Evolutionary conservation across 2,113 vertebrate species (phyloP), one percentile per base, ranked within the genome.

Genomic region (Python bivittatus): DNA sequence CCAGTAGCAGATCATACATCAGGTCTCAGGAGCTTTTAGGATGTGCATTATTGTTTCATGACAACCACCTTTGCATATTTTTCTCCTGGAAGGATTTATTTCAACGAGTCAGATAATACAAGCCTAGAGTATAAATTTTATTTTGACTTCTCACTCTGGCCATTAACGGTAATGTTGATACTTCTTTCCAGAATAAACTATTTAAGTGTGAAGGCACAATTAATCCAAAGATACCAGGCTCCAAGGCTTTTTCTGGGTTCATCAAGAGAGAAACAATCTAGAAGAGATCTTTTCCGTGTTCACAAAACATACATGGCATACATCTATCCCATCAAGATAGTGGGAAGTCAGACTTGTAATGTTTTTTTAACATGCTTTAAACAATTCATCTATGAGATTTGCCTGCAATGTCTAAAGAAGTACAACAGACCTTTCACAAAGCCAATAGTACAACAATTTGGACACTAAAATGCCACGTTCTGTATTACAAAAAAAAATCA

Each of bases 1-100:
- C 3, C 12, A 42, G 1, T 0, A 90, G 27, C 22, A 96, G 91
- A 27, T 79, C 44, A 88, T 52, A 84, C 10, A 58, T 64, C 38
- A 89, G 38, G 56, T 29, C 53, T 56, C 27, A 53, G 85, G 58
- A 91, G 48, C 86, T 91, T 58, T 72, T 72, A 68, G 27, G 52
- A 48, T 48, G 33, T 27, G 86, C 79, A 57, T 86, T 93, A 91
- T 91, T 86, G 57, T 89, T 93, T 52, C 57, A 85, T 91, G 68
- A 88, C 44, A 93, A 93, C 79, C 58, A 48, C 27, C 53, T 60
- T 93, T 92, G 93, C 53, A 0, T 92, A 25, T 57, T 88, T 91
- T 91, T 64, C 27, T 94, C 13, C 93, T 57, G 2, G 88, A 33
- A 93, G 88, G 92, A 0, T 86, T 12, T 84, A 56, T 88, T 93